These are phyloP conservation scores for Podocnemis expansa DNA, from an alignment of 2,113 vertebrate species.

Conservation along the genomic window DNA sequence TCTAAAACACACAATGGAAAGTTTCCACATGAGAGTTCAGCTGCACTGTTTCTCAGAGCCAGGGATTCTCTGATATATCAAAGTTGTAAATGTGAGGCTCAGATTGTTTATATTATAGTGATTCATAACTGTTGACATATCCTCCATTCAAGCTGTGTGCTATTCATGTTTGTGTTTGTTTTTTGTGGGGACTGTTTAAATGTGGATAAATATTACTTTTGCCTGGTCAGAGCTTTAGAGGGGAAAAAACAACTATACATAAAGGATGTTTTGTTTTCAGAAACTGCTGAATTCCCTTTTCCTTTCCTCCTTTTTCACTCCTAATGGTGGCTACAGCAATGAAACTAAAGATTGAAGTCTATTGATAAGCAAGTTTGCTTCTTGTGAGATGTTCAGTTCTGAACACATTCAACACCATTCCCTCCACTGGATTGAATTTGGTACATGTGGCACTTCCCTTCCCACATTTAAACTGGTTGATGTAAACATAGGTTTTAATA, in stretches of 20 bases:
- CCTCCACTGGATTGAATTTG: not conserved
- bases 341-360: not conserved
- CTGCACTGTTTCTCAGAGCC: not conserved
- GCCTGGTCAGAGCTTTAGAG: slow-evolving; percentile 7
- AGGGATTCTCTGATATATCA: slow-evolving; percentile 30
- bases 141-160: slow-evolving; percentile 34
- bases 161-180: slow-evolving; percentile 52
- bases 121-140: slow-evolving; percentile 43
- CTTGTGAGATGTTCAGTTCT: not conserved
- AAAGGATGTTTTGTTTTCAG: slow-evolving; percentile 38
- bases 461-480: not conserved
- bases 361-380: not conserved
- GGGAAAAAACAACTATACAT: not conserved
- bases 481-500: not conserved
- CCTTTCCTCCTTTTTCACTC: not conserved
- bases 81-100: slow-evolving; percentile 5
- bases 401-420: not conserved
- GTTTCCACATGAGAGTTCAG: not conserved
- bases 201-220: slow-evolving; percentile 55
- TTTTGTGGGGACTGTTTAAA: slow-evolving; percentile 50
- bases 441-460: not conserved
- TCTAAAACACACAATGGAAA: fast-evolving
- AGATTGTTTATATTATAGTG: slow-evolving; percentile 24
- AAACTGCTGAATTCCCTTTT: slow-evolving; percentile 9
- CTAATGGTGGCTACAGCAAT: not conserved